Base-by-base conservation (phyloP, 2,888 invertebrate species). In the Cosmia pyralina region DNA sequence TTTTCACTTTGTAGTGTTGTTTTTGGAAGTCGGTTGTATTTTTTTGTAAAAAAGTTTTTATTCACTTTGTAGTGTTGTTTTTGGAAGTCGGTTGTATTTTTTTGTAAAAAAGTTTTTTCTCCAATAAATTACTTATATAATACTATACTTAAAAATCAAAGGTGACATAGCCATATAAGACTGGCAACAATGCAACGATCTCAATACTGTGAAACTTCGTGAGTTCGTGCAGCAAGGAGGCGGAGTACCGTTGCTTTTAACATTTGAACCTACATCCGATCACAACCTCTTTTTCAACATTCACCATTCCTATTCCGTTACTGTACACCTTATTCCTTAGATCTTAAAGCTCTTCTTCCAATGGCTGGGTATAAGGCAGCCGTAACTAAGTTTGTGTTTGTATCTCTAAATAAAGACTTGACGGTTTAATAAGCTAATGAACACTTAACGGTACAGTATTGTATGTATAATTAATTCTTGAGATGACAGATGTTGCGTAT, bases 201-300 rank as follows among this genome's bases (percentile, higher is more conserved):
- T 79, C 65, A 67, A 78, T 79, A 77, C 76, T 77, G 85, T 82
- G 78, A 81, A 82, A 85, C 79, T 77, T 84, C 82, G 80, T 84
- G 86, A 87, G 85, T 75, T 85, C 82, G 82, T 77, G 81, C 71
- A 71, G 72, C 78, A 86, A 87, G 85, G 74, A 88, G 90, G 90
- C 88, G 88, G 79, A 72, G 75, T 88, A 90, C 90, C 88, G 90
- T 90, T 89, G 79, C 72, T 78, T 77, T 70, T 79, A 85, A 83
- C 83, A 84, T 83, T 85, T 86, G 83, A 87, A 84, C 86, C 86
- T 81, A 85, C 87, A 85, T 85, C 82, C 77, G 80, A 82, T 79
- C 77, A 84, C 79, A 85, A 84, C 83, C 85, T 83, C 82, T 85
- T 87, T 85, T 75, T 50, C 60, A 72, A 72, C 62, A 62, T 46